These are phyloP conservation scores for Noctua janthe DNA, from an alignment of 2,888 invertebrate species.

Conservation along the genomic window DNA sequence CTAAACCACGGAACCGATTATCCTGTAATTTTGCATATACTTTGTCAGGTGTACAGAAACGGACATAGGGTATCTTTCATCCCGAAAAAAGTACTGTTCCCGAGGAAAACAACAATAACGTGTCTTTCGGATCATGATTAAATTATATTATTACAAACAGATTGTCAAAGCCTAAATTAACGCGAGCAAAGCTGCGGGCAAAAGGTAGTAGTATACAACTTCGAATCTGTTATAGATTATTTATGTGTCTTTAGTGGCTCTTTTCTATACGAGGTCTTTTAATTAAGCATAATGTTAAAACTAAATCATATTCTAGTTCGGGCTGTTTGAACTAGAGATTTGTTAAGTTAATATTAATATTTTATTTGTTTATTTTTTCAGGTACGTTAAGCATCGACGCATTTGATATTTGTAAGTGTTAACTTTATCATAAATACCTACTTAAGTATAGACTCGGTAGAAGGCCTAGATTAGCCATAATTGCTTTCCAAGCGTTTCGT, in stretches of 20 bases:
- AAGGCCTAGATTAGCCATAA: not conserved
- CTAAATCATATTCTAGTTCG: not conserved
- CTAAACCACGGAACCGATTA: too few relatives aligned
- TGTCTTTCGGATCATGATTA: too few relatives aligned
- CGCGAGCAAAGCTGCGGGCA: too few relatives aligned
- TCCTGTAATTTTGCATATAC: too few relatives aligned
- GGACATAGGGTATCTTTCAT: too few relatives aligned
- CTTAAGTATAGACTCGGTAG: too few relatives aligned
- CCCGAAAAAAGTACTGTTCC: too few relatives aligned
- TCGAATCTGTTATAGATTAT: not conserved
- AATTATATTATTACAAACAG: too few relatives aligned
- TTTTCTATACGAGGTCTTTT: not conserved
- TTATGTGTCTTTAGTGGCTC: not conserved
- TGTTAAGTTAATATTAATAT: not conserved
- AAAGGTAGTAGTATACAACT: not conserved
- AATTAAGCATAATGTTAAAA: not conserved
- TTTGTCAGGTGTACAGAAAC: too few relatives aligned
- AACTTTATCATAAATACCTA: not conserved
- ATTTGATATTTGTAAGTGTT: constrained; percentile 8
- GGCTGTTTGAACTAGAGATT: not conserved
- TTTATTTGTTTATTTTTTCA: constrained; percentile 18
- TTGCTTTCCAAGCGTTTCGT: not conserved
- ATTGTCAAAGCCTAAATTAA: too few relatives aligned
- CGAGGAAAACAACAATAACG: too few relatives aligned
- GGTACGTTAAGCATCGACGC: constrained; percentile 3